A percentile compares a stretch with the other conserved stretches of the same genome.
phyloP scores from a whole-genome alignment of 2,888 invertebrate genomes.

The Adela reaumurella region DNA sequence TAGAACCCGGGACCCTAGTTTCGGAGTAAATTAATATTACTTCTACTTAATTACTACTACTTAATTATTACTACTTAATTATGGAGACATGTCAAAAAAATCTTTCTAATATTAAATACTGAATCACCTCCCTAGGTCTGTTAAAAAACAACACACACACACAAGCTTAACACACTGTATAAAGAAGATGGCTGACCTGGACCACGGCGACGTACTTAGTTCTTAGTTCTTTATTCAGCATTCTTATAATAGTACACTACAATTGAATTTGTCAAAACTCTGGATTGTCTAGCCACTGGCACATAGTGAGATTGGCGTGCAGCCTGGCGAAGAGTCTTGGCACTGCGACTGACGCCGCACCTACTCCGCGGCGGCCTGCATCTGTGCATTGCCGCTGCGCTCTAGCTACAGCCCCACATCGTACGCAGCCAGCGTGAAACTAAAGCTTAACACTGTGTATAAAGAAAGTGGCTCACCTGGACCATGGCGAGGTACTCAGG shows the following conservation, averaged over 20 bases:
- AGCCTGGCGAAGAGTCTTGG: slow-evolving; percentile 51
- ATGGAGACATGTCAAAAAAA: too few species aligned
- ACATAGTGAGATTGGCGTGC: slow-evolving; percentile 64
- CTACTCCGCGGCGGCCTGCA: slow-evolving; percentile 65
- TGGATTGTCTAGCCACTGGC: slow-evolving; percentile 69
- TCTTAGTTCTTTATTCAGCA: too few species aligned
- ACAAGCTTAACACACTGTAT: background rate
- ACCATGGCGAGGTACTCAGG: slow-evolving; percentile 67
- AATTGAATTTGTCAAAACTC: slow-evolving; percentile 17
- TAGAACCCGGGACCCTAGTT: too few species aligned
- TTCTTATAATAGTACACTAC: too few species aligned
- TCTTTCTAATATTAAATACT: background rate
- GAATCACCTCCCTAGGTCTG: too few species aligned
- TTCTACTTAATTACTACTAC: too few species aligned
- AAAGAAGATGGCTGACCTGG: slow-evolving; percentile 23
- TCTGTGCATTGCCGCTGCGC: slow-evolving; percentile 63
- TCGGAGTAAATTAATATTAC: too few species aligned
- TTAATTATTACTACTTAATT: too few species aligned
- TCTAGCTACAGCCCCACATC: slow-evolving; percentile 66
- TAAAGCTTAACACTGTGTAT: background rate
- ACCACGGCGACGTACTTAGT: slow-evolving; percentile 64
- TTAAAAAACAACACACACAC: background rate
- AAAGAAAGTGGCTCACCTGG: slow-evolving; percentile 23
- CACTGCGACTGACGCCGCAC: slow-evolving; percentile 31
- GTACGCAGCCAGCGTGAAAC: slow-evolving; percentile 64